A percentile compares a stretch with the other conserved stretches of the same genome.
phyloP scores from a whole-genome alignment of 2,888 invertebrate species.

The Yponomeuta sedellus region DNA sequence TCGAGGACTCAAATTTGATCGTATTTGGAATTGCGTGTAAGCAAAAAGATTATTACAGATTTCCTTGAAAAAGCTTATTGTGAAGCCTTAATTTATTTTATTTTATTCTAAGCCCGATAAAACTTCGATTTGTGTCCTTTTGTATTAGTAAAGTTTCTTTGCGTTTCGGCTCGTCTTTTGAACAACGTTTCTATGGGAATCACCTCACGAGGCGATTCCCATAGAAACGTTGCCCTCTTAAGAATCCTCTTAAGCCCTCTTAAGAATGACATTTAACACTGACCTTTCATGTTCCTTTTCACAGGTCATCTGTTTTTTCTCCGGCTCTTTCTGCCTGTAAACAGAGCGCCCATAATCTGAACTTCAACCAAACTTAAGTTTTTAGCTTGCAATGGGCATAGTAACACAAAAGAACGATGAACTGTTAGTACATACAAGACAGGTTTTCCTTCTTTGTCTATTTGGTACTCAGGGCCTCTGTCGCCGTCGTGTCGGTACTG shows the following conservation, averaged over 20 bases:
- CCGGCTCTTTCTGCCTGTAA: constrained; percentile 52
- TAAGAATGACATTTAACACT: neutral
- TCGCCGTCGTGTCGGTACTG: neutral
- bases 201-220: neutral
- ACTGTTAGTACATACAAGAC: neutral
- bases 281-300: constrained; percentile 63
- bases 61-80: too few relatives aligned
- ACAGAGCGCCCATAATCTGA: constrained; percentile 12
- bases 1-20: too few relatives aligned
- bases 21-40: too few relatives aligned
- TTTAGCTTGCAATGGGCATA: neutral
- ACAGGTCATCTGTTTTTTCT: constrained; percentile 57
- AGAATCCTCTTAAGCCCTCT: too few relatives aligned
- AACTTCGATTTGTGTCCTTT: too few relatives aligned
- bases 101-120: too few relatives aligned
- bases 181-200: neutral
- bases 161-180: too few relatives aligned
- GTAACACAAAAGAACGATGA: too few relatives aligned
- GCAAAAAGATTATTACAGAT: too few relatives aligned
- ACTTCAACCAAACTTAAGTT: neutral
- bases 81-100: too few relatives aligned
- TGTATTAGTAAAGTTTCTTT: too few relatives aligned
- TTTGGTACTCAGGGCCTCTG: neutral
- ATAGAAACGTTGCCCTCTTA: too few relatives aligned
- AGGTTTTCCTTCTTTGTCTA: neutral